Base-by-base conservation (phyloP, 53 echinoderm and acorn worm genomes). In the Echinarachnius parma region DNA sequence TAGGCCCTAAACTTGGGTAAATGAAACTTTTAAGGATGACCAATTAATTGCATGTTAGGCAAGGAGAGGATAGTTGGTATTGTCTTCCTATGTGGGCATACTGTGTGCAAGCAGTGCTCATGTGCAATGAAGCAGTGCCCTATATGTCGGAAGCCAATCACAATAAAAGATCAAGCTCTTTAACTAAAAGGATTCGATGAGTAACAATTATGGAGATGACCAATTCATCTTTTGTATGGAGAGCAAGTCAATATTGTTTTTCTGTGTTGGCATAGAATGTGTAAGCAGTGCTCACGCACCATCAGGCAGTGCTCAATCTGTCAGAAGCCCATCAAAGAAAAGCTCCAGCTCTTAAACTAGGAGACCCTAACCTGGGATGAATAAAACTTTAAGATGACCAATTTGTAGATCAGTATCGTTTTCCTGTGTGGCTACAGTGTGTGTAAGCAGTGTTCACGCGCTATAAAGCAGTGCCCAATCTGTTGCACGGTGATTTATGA, bases 51-150 rank as follows among this genome's bases (percentile, higher is more conserved):
- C 58, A 75, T 82, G 52, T 91, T 95, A 67, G 90, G 96, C 72
- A 90, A 87, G 96, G 96, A 95, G 75, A 84, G 67, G 27, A 87
- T 82, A 59, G 62, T 82, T 4, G 82, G 87, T 16, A 68, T 79
- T 14, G 96, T 82, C 0, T 91, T 95, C 72, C 85, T 95, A 3
- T 95, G 96, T 31, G 96, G 96, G 11, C 96, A 95, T 61, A 79
- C 76, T 60, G 84, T 87, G 34, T 95, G 96, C 72, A 91, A 91
- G 80, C 90, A 87, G 66, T 95, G 96, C 34, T 74, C 87, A 59
- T 84, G 91, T 49, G 65, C 96, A 2, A 85, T 92, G 46, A 92
- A 92, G 66, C 80, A 81, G 32, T 92, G 92, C 53, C 92, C 84
- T 3, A 87, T 92, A 58, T 92, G 92, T 46, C 66, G 92, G 1